A percentile compares a stretch with the other conserved stretches of the same genome.
Evolutionary conservation across 2,888 invertebrate species (phyloP).

Genomic region (Diarsia rubi): DNA sequence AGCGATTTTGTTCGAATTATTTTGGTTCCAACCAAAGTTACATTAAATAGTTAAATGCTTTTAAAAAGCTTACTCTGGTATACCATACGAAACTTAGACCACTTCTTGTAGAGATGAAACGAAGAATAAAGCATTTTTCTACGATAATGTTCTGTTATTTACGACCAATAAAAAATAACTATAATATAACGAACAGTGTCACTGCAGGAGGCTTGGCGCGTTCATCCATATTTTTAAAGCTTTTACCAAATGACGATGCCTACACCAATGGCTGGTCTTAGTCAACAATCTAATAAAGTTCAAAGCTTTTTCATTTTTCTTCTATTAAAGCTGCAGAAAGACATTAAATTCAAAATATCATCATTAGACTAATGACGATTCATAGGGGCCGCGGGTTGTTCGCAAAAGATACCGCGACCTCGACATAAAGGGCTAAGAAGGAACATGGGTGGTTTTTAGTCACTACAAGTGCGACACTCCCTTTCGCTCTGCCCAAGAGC

Average conservation of each 20-base stretch:
- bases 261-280: background rate
- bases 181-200: background rate
- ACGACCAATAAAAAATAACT: background rate
- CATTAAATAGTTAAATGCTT: background rate
- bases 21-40: background rate
- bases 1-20: background rate
- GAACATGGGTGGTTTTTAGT: too few relatives aligned
- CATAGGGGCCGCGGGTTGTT: too few relatives aligned
- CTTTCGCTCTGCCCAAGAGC: too few relatives aligned
- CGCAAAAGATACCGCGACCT: too few relatives aligned
- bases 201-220: background rate
- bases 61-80: background rate
- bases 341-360: too few relatives aligned
- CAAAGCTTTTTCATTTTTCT: too few relatives aligned
- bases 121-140: background rate
- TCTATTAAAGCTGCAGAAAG: too few relatives aligned
- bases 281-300: background rate
- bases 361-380: too few relatives aligned
- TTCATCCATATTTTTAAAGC: background rate
- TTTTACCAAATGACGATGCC: background rate
- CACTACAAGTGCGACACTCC: too few relatives aligned
- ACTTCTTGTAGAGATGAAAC: background rate
- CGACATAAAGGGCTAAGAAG: too few relatives aligned
- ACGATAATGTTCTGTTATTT: conserved; percentile 1
- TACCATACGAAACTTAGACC: background rate